A percentile compares a stretch with the other conserved stretches of the same genome.
Conservation (phyloP, 1,140 invertebrate species). For the Drosophila littoralis region DNA sequence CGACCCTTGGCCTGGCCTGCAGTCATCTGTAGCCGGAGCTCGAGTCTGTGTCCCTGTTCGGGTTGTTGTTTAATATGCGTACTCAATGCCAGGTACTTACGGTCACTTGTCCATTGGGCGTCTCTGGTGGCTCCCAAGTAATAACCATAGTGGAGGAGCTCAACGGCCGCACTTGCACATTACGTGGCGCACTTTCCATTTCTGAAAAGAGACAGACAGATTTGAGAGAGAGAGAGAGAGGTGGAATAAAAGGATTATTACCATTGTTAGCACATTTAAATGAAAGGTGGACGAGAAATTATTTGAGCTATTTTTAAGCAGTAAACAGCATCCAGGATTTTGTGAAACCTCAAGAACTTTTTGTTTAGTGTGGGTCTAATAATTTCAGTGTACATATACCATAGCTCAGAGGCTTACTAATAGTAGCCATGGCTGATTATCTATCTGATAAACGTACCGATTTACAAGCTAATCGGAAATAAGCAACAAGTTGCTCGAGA, state of each 20-base stretch:
- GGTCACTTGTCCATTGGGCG: constrained; percentile 98
- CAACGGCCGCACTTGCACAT: constrained; percentile 95
- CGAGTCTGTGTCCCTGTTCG: constrained; percentile 10
- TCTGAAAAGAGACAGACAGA: constrained; percentile 87
- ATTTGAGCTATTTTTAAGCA: background rate
- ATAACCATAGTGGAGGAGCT: constrained; percentile 98
- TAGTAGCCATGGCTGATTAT: no score
- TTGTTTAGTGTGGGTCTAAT: no score
- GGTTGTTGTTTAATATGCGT: constrained; percentile 64
- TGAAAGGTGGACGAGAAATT: constrained; percentile 3
- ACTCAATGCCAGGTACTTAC: constrained; percentile 86
- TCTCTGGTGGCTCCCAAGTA: constrained; percentile 98
- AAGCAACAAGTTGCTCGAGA: background rate
- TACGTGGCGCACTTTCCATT: constrained; percentile 96
- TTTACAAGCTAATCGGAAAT: no score
- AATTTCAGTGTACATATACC: no score
- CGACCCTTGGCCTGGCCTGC: constrained; percentile 5
- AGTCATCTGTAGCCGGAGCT: background rate
- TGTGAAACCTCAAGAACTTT: background rate
- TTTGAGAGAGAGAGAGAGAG: background rate
- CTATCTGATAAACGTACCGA: no score
- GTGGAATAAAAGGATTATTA: constrained; percentile 37
- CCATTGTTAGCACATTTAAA: constrained; percentile 36
- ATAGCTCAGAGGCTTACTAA: no score
- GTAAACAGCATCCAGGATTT: no score